Conservation (phyloP, 2,888 invertebrate genomes). For the Autographa pulchrina region DNA sequence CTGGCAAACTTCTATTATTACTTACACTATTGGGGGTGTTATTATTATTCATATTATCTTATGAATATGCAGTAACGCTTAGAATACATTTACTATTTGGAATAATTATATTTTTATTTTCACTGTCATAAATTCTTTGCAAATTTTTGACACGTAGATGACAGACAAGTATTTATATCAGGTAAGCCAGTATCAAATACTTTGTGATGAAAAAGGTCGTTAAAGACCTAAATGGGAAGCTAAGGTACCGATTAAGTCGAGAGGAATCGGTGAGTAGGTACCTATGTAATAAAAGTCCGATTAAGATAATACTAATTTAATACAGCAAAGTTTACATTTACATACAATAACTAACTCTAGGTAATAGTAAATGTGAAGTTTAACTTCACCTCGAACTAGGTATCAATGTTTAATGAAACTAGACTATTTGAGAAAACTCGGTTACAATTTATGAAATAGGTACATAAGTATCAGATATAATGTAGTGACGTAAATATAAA, state of each 20-base stretch:
- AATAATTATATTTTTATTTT: constrained; percentile 32
- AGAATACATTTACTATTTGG: constrained; percentile 67
- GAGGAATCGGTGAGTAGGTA: neutral
- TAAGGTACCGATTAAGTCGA: no score
- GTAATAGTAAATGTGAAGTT: constrained; percentile 79
- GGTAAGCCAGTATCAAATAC: constrained; percentile 33
- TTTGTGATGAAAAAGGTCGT: neutral
- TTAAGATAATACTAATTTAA: constrained; percentile 83
- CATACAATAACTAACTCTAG: constrained; percentile 76
- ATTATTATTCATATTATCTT: constrained; percentile 76
- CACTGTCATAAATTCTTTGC: constrained; percentile 19
- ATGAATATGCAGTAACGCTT: constrained; percentile 53
- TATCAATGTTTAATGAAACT: constrained; percentile 65
- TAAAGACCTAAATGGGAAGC: no score
- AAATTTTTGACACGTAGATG: constrained; percentile 21
- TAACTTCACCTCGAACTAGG: constrained; percentile 74
- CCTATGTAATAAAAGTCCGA: constrained; percentile 41
- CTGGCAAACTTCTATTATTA: constrained; percentile 65
- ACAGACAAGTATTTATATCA: constrained; percentile 19
- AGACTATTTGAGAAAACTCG: constrained; percentile 61
- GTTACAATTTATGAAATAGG: constrained; percentile 59
- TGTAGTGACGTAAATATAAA: constrained; percentile 71
- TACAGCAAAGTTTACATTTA: constrained; percentile 84
- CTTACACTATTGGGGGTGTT: constrained; percentile 65
- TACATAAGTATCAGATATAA: constrained; percentile 70